Base-by-base conservation (phyloP, 2,888 invertebrate species). In the Leucania comma region DNA sequence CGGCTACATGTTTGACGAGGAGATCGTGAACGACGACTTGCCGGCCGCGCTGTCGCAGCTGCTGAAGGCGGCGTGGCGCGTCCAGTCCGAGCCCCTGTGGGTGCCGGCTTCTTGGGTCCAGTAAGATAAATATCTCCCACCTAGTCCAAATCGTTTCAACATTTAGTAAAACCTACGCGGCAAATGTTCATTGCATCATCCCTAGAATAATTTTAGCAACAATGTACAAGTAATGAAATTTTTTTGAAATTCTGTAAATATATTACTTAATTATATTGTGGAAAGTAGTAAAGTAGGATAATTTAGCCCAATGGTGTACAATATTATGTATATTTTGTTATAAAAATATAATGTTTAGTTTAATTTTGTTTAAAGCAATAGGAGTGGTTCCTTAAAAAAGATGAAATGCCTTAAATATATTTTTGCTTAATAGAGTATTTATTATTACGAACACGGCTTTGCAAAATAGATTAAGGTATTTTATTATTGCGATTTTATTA, bases 21-120 rank as follows among this genome's bases (percentile, higher is more conserved):
- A 97, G 84, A 98, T 99, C 65, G 97, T 99, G n/a, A 99, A 99
- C 90, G 98, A 98, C 42, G 98, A 99, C 88, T 95, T 99, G 72
- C 97, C 98, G 0, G 96, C 97, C 72, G 98, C 99, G 26, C 98
- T 99, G 86, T 98, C 98, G 85, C 98, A 98, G 88, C 96, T 99
- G 26, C 96, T 98, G 68, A 97, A 97, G 86, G 97, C 97, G 57
- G 98, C 98, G 46, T 98, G 98, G 95, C 97, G 97, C 85, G 97
- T 99, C 38, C 99, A 99, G 94, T 98, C 98, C 0, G 99, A 99
- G 90, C 98, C 99, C 0, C 97, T 98, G 22, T 99, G 99, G 99
- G 99, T 99, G 51, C 99, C 99, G 42, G 98, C 98, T 51, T 98
- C 98, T 10, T 99, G 99, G 99, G 98, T 98, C 84, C 98, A 98